Evolutionary conservation across 2,888 invertebrate species (phyloP), one percentile per base, ranked within the genome.

Genomic region (Drosophila imparisetae): DNA sequence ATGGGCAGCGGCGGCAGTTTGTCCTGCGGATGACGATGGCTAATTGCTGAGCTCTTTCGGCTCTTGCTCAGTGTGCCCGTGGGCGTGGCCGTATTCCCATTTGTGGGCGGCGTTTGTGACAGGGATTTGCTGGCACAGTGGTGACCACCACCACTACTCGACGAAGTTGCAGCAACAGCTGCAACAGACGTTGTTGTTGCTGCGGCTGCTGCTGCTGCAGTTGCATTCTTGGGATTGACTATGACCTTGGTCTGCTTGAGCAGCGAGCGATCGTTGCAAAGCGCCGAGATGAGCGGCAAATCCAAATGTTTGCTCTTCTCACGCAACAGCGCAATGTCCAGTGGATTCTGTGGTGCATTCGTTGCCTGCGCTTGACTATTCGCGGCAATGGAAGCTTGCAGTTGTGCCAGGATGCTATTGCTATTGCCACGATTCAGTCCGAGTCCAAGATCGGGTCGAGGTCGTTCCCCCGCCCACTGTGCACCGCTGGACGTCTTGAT

Each of bases 201-300:
- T 29, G 49, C 42, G 84, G 83, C 55, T 15, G 55, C 49, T 48
- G 73, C 57, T 7, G 63, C 40, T 3, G 55, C 53, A 1, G 34
- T 81, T 60, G 84, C 81, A 89, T 95, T 95, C 92, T 96, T 96
- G 62, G 96, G 96, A 94, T 96, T 95, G 78, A 96, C 96, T 91
- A 96, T 96, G 29, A 97, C 97, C 93, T 97, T 97, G 59, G 97
- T 97, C 93, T 97, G 97, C 93, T 97, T 97, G 69, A 97, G 94
- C 89, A 98, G 94, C 70, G 97, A 97, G 68, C 97, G 95, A 93
- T 98, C 98, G 92, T 98, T 98, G 94, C 98, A 98, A 83, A 98
- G 94, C 18, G 98, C 98, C 70, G 98, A 97, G 91, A 98, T 98
- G 72, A 98, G 94, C 27, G 98, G 98, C 92, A 98, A 94, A 93